Base-by-base conservation (phyloP, 1,140 invertebrate species). In the Trichoplusia ni region DNA sequence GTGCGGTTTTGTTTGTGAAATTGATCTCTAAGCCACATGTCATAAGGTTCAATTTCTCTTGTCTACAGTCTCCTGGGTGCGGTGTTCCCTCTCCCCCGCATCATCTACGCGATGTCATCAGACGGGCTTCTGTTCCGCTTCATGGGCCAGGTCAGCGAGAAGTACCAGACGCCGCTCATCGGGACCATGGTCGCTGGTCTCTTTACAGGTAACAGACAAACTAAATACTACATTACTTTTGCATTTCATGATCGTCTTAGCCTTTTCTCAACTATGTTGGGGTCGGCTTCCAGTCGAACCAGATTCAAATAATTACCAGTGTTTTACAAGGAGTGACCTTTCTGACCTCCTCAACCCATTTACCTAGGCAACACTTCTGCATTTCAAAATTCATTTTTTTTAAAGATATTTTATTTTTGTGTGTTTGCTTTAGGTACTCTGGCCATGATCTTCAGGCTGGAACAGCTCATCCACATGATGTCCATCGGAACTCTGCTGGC, bases 391-490 rank as follows among this genome's bases (percentile, higher is more conserved):
- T n/a, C n/a, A n/a, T n/a, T n/a, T n/a, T n/a, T n/a, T n/a, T n/a
- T n/a, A n/a, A n/a, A n/a, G n/a, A n/a, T n/a, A n/a, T n/a, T n/a
- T n/a, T n/a, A n/a, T n/a, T n/a, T n/a, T 29, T 54, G 16, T 6
- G 5, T 29, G 1, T 18, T 14, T n/a, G 21, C 27, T 13, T 6
- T 87, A 94, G 97, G 95, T 51, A 74, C 95, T 0, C 95, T 99
- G 93, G 96, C 97, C 0, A 93, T 96, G 60, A 78, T 99, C n/a
- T 98, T 99, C 82, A 93, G 98, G 79, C 80, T 99, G 40, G 92
- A 95, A n/a, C 95, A 97, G 79, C 89, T 99, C 29, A 96, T 98
- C 5, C 96, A 98, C 74, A 97, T 99, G 95, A 97, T 99, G 94
- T 98, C 97, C 0, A 98, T 99, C 73, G 98, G 98, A 38, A 99